Base-by-base conservation (phyloP, 2,888 invertebrate genomes). In the Drosophila neonasuta region DNA sequence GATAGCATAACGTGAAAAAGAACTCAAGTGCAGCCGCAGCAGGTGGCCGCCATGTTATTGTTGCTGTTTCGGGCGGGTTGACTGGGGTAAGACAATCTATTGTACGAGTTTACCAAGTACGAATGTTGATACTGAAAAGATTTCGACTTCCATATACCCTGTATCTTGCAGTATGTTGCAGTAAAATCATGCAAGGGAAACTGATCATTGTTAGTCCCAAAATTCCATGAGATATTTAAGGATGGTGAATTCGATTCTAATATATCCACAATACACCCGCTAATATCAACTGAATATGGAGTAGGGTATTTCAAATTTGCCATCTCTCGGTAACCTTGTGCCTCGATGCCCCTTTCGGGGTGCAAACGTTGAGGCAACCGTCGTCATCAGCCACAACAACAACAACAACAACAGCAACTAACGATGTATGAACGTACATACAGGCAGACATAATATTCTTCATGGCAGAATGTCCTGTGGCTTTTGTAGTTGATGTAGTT, bases 21-120 rank as follows among this genome's bases (percentile, higher is more conserved):
- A 69, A 87, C 86, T 83, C 77, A 85, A 83, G 80, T 83, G 86
- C 83, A 83, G 74, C 87, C 87, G 85, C 83, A 87, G 83, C 87
- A 83, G 83, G 83, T 83, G 87, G 80, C 83, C 68, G 71, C 63
- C 75, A 78, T 84, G 49, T 80, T 86, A 74, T 86, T 77, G 68
- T 77, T 80, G 69, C 56, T 67, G 45, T 6, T 36, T 36, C 3
- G 29, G 13, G 44, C n/a, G 49, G 30, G 36, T 45, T 39, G 54
- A 24, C 42, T 32, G 2, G 67, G 52, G 45, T 13, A 48, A 20
- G 41, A 65, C 45, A 64, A 24, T 50, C 11, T 41, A 52, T 15
- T 51, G 17, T 56, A 34, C 15, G 41, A 29, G 49, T 44, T 51
- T 10, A 17, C 29, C 42, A 51, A 65, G 54, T 30, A 34, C 17